These are phyloP conservation scores for Diphyllodes magnificus DNA, from an alignment of 2,113 vertebrate species.

Conservation along the genomic window DNA sequence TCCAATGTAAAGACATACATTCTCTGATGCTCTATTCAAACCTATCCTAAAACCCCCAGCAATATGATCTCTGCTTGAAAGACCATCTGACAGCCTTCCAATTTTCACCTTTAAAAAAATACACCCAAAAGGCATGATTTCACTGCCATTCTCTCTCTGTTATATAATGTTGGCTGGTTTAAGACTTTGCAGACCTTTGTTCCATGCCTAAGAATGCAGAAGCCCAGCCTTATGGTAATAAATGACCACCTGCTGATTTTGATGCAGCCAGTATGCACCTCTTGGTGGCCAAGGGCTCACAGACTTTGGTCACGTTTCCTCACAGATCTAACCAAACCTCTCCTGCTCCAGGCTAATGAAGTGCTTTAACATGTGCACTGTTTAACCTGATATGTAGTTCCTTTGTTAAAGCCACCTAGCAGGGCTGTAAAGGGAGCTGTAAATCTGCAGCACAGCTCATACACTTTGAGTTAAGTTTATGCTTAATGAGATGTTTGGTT, in stretches of 20 bases:
- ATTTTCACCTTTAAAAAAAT: neutral
- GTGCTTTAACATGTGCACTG: neutral
- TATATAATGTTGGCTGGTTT: neutral
- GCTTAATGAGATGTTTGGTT: constrained; percentile 34
- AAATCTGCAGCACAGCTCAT: constrained; percentile 29
- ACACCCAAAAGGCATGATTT: neutral
- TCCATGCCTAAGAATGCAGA: neutral
- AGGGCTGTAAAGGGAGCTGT: neutral
- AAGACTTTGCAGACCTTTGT: neutral
- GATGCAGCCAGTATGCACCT: neutral
- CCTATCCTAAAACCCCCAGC: neutral
- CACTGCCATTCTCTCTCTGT: neutral
- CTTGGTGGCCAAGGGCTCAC: neutral
- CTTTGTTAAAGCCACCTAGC: constrained; percentile 29
- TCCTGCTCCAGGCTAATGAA: neutral
- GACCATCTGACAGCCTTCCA: neutral
- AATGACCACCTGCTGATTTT: neutral
- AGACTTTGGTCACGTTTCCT: neutral
- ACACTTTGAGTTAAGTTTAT: neutral
- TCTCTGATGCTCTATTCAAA: neutral
- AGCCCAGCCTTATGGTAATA: neutral
- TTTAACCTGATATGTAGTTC: neutral
- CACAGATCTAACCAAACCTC: neutral
- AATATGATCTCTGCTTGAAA: neutral
- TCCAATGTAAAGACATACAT: neutral